phyloP scores from a whole-genome alignment of 2,113 vertebrate genomes.

The Cyprinodon variegatus region DNA sequence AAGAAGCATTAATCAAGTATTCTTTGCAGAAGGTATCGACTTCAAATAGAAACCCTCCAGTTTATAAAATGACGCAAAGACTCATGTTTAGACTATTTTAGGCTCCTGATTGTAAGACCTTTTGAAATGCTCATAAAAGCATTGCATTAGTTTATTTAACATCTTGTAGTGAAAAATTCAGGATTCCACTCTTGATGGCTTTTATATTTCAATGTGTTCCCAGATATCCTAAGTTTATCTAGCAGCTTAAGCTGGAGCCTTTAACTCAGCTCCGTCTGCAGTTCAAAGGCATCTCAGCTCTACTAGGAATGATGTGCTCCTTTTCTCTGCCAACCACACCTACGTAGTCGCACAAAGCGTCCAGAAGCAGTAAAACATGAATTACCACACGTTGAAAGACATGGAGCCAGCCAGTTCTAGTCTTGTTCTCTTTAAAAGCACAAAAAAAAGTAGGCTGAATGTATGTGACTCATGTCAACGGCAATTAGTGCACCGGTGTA shows the following conservation, averaged over 20 bases:
- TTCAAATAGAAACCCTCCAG: constrained; percentile 5
- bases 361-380: constrained; percentile 26
- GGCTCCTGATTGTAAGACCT: background rate
- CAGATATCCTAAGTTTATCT: constrained; percentile 20
- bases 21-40: constrained; percentile 17
- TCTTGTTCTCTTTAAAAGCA: constrained; percentile 6
- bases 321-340: constrained; percentile 27
- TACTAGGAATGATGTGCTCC: constrained; percentile 4
- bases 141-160: background rate
- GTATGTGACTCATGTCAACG: constrained; percentile 56
- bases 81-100: background rate
- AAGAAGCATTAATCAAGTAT: constrained; percentile 1
- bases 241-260: constrained; percentile 19
- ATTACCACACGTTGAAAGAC: constrained; percentile 54
- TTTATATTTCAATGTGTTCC: constrained; percentile 4
- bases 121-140: background rate
- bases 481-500: constrained; percentile 49
- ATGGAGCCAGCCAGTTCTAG: constrained; percentile 37
- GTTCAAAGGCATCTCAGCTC: constrained; percentile 44
- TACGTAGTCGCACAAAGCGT: constrained; percentile 10
- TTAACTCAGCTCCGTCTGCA: constrained; percentile 19
- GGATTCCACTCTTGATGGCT: background rate
- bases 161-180: background rate
- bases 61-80: constrained; percentile 8
- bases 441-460: constrained; percentile 9